phyloP scores from a whole-genome alignment of 2,797 vertebrate genomes.

The Moxostoma hubbsi region DNA sequence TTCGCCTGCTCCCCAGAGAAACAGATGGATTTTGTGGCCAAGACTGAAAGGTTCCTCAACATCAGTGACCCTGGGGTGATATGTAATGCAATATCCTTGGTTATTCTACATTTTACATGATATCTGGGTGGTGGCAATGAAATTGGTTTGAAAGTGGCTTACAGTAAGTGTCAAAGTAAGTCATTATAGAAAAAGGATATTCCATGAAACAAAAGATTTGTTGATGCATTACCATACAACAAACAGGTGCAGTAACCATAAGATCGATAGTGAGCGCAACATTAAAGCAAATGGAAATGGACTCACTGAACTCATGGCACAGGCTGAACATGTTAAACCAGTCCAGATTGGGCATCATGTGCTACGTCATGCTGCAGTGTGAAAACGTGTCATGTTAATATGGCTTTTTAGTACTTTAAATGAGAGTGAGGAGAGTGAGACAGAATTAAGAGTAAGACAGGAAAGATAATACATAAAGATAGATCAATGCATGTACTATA shows the following conservation, averaged over 20 bases:
- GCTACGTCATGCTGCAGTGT: slow-evolving; percentile 16
- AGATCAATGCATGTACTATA: background rate
- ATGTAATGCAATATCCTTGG: slow-evolving; percentile 16
- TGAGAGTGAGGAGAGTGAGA: background rate
- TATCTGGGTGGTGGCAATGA: slow-evolving; percentile 18
- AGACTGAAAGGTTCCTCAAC: slow-evolving; percentile 26
- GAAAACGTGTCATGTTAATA: slow-evolving; percentile 30
- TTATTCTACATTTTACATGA: background rate
- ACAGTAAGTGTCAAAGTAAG: slow-evolving; percentile 3
- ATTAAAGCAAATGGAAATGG: slow-evolving; percentile 25
- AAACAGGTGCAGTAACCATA: slow-evolving; percentile 34
- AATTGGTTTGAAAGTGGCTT: background rate
- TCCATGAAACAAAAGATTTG: background rate
- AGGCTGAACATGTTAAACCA: slow-evolving; percentile 26
- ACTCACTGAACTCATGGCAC: slow-evolving; percentile 34
- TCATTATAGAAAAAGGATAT: slow-evolving; percentile 25
- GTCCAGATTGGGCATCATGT: slow-evolving; percentile 22
- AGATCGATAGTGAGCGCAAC: slow-evolving; percentile 9
- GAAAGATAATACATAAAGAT: background rate
- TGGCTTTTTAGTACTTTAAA: slow-evolving; percentile 5
- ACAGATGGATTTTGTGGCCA: slow-evolving; percentile 11
- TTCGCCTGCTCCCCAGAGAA: background rate
- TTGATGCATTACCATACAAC: slow-evolving; percentile 21
- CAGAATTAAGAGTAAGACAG: background rate
- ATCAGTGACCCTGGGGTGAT: background rate